Evolutionary conservation across 2,888 invertebrate species (phyloP), one percentile per base, ranked within the genome.

Genomic region (Mythimna ferrago): DNA sequence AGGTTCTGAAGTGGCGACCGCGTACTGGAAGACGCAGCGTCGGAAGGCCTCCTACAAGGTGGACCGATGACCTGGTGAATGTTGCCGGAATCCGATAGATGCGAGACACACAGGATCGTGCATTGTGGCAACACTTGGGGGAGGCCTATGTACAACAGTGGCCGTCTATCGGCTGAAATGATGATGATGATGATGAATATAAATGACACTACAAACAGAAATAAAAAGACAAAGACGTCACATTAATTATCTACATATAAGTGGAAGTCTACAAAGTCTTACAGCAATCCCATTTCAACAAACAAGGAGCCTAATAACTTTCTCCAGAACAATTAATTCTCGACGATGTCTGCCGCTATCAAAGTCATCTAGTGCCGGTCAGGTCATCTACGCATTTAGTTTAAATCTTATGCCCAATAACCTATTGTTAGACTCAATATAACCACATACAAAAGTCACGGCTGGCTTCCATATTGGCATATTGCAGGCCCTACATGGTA

Each of bases 391-490:
- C 93, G 93, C 93, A 93, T 92, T 86, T 83, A 86, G 87, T 89
- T 92, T 90, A 92, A 92, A 93, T 92, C 89, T 83, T 86, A 88
- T 89, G 75, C 85, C 91, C 88, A 91, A 90, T 93, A 92, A 92
- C 91, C 95, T 94, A 95, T 95, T 96, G 95, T 95, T 93, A 88
- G 87, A 85, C 89, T 90, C 90, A 82, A 85, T 82, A 86, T 89
- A 91, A 89, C 88, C 83, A 84, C 92, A 73, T 73, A 90, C 90
- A 92, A 92, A 92, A 95, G 94, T 94, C 95, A 94, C 94, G 94
- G 93, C 90, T 91, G 91, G 73, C 92, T 93, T 91, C 96, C 96
- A 95, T 96, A 96, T 95, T 96, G 96, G 96, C 96, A 95, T 96
- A 96, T 96, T 96, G 95, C 92, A 85, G 90, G 87, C 96, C 95